Conservation (phyloP, 2,113 vertebrate genomes). For the Tragelaphus scriptus region DNA sequence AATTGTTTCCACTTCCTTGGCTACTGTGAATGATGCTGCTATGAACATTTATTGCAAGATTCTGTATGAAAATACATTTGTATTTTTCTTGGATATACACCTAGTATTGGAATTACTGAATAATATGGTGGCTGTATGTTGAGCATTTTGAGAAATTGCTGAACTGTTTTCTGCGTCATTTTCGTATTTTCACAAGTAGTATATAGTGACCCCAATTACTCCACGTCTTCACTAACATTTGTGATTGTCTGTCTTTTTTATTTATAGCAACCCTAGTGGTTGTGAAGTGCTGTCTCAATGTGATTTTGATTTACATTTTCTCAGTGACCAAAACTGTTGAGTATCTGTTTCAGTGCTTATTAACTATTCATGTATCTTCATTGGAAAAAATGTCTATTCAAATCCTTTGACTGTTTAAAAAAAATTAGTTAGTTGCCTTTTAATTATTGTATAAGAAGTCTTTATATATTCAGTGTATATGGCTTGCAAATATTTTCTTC, state of each 20-base stretch:
- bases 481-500: neutral
- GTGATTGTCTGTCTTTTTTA: neutral
- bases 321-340: neutral
- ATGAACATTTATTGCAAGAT: neutral
- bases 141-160: neutral
- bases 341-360: neutral
- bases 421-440: neutral
- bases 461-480: neutral
- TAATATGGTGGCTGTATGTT: neutral
- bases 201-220: neutral
- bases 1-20: neutral
- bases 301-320: slow-evolving; percentile 17
- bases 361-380: neutral
- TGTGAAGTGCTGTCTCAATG: neutral
- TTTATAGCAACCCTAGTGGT: neutral
- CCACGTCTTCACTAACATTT: neutral
- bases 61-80: neutral
- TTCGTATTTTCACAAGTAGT: neutral
- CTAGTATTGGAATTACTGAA: neutral
- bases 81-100: neutral
- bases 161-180: neutral
- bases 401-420: neutral
- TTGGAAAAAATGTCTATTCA: neutral
- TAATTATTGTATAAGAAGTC: neutral
- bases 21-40: neutral